These are phyloP conservation scores for Noctua pronuba DNA, from an alignment of 2,888 invertebrate species.

Conservation along the genomic window DNA sequence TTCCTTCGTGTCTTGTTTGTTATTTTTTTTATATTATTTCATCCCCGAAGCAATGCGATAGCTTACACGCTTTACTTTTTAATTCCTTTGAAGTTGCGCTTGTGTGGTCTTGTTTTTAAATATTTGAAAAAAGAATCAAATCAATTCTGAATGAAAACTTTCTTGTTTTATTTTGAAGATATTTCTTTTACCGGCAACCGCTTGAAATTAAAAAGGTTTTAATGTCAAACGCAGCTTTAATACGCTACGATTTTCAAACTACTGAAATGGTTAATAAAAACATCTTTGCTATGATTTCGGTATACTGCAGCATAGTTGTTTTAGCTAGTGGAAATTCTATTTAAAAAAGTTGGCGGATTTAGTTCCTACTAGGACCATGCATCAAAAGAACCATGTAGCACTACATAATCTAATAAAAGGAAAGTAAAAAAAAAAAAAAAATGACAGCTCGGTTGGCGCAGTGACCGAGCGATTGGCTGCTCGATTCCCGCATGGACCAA, in stretches of 20 bases:
- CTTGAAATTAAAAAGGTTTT: not conserved
- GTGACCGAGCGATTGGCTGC: too few relatives aligned
- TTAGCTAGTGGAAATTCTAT: not conserved
- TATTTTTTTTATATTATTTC: constrained; percentile 32
- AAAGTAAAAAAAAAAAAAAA: too few relatives aligned
- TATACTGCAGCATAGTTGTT: not conserved
- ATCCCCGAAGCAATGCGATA: constrained; percentile 23
- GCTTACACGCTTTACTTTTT: constrained; percentile 16
- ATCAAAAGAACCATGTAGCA: too few relatives aligned
- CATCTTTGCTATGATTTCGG: not conserved
- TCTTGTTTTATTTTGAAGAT: not conserved
- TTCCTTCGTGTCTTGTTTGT: constrained; percentile 31
- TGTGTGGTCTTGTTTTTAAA: constrained; percentile 21
- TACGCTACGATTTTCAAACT: not conserved
- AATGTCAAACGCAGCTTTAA: not conserved
- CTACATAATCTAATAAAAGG: too few relatives aligned
- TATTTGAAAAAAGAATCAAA: constrained; percentile 13
- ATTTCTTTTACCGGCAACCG: not conserved
- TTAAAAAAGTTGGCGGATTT: not conserved
- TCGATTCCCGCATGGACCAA: too few relatives aligned
- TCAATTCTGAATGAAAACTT: not conserved
- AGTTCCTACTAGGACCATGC: too few relatives aligned
- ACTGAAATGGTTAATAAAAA: not conserved
- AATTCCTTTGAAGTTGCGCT: constrained; percentile 12
- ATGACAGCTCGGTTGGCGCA: too few relatives aligned